These are phyloP conservation scores for Halictus ligatus DNA, from an alignment of 2,888 invertebrate genomes.

Conservation along the genomic window DNA sequence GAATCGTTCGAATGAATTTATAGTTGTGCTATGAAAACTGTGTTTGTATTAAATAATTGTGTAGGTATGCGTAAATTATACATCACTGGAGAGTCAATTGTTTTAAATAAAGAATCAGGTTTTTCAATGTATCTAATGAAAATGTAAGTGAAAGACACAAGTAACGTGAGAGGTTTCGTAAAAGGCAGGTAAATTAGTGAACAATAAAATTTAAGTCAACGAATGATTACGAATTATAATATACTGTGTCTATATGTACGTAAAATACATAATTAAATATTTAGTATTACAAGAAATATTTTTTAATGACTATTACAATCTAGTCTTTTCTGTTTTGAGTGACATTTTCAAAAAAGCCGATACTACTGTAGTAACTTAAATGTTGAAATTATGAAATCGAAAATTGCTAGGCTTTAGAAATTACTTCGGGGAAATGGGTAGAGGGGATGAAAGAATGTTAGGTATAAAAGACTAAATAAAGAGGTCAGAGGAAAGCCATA, in stretches of 20 bases:
- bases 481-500: neutral
- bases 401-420: neutral
- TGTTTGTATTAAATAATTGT: neutral
- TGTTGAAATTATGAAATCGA: neutral
- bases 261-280: neutral
- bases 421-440: neutral
- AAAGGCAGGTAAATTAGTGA: no score
- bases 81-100: neutral
- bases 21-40: no score
- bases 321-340: neutral
- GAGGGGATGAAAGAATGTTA: neutral
- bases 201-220: no score
- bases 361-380: neutral
- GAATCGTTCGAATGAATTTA: neutral
- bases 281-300: neutral
- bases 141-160: no score
- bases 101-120: neutral
- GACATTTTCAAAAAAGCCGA: neutral
- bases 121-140: no score
- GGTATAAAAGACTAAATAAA: neutral
- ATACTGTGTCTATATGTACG: no score
- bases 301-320: neutral
- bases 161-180: no score
- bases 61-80: neutral
- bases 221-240: no score